A percentile compares a stretch with the other conserved stretches of the same genome.
These are phyloP conservation scores for Arrhamphus sclerolepis DNA, from an alignment of 2,797 vertebrate species.

Conservation along the genomic window DNA sequence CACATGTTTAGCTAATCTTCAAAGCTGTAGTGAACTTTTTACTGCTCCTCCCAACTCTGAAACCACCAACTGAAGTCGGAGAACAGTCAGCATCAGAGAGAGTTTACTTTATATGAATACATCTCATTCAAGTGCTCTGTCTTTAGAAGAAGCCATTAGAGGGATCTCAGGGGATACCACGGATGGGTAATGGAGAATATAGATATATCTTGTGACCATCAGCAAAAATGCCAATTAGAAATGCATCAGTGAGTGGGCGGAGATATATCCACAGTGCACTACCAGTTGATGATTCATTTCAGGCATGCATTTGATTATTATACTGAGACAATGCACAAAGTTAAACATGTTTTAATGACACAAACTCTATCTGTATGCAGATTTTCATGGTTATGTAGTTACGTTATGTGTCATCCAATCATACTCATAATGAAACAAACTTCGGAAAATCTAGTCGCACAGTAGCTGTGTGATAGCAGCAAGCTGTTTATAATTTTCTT, in stretches of 20 bases:
- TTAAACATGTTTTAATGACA: conserved; percentile 21
- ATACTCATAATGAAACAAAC: background rate
- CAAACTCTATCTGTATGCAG: conserved; percentile 7
- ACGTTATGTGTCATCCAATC: too few species aligned
- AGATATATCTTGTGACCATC: conserved; percentile 79
- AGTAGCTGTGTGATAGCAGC: conserved; percentile 35
- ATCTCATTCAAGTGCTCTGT: conserved; percentile 60
- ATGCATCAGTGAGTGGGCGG: conserved; percentile 70
- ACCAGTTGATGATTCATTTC: conserved; percentile 58
- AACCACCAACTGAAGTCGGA: conserved; percentile 37
- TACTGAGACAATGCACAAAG: conserved; percentile 42
- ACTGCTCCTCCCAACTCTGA: conserved; percentile 31
- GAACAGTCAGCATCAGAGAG: conserved; percentile 39
- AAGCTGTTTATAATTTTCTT: conserved; percentile 45
- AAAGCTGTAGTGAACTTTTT: conserved; percentile 61
- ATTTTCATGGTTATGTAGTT: background rate
- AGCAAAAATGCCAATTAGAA: conserved; percentile 80
- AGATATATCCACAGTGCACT: conserved; percentile 45
- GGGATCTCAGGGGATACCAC: conserved; percentile 53
- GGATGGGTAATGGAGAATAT: conserved; percentile 78
- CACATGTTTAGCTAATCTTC: conserved; percentile 64
- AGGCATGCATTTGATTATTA: conserved; percentile 50
- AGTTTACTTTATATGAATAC: conserved; percentile 55
- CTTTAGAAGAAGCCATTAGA: conserved; percentile 72
- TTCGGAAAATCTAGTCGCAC: conserved; percentile 6